Evolutionary conservation across 2,797 vertebrate species (phyloP).

Genomic region (Limnodromus scolopaceus): DNA sequence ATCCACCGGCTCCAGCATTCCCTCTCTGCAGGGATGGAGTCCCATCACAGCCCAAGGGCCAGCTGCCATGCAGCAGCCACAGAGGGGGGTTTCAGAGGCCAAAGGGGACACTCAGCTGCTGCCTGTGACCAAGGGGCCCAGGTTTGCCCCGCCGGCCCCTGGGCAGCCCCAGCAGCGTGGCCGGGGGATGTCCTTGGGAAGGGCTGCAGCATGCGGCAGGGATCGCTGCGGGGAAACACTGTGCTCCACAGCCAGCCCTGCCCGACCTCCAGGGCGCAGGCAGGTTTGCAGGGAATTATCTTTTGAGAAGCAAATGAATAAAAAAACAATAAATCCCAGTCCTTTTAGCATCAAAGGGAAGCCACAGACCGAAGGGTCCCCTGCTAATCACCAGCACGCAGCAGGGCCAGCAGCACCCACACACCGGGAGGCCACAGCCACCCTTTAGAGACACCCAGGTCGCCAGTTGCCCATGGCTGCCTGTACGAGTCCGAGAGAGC

Average conservation of each 20-base stretch:
- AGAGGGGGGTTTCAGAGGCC: neutral
- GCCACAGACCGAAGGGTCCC: neutral
- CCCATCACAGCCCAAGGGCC: fast-evolving
- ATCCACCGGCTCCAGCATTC: neutral
- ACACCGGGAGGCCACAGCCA: neutral
- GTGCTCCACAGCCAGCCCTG: neutral
- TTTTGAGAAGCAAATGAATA: neutral
- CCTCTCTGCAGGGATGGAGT: neutral
- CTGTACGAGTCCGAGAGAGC: fast-evolving
- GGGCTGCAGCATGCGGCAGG: fast-evolving
- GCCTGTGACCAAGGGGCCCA: neutral
- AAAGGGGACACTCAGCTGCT: neutral
- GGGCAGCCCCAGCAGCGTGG: neutral
- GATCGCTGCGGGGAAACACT: neutral
- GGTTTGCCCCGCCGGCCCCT: fast-evolving
- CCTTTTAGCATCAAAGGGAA: neutral
- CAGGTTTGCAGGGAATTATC: neutral
- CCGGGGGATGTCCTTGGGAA: neutral
- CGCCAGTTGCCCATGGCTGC: fast-evolving
- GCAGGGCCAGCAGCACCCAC: neutral
- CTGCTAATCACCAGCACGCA: neutral
- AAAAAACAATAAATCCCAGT: neutral
- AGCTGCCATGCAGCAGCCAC: fast-evolving
- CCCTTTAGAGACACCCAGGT: too few species aligned
- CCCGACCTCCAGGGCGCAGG: fast-evolving